Evolutionary conservation across 2,888 invertebrate species (phyloP).

Genomic region (Dioctria rufipes): DNA sequence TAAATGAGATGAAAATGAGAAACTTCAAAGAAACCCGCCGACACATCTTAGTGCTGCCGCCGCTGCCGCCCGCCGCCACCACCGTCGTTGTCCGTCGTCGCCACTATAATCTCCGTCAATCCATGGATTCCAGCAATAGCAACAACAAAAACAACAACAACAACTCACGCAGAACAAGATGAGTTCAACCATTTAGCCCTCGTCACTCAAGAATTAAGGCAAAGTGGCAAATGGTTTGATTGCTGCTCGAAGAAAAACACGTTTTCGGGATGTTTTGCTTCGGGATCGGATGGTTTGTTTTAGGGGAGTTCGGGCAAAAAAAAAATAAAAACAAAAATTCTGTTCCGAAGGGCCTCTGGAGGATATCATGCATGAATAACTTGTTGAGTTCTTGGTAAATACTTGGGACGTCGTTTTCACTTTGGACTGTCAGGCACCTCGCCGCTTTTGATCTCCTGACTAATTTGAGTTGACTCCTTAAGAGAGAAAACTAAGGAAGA

Average conservation of each 20-base stretch:
- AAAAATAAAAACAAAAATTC: constrained; percentile 4
- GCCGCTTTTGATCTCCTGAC: constrained; percentile 52
- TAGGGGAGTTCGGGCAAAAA: constrained; percentile 10
- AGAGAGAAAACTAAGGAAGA: constrained; percentile 16
- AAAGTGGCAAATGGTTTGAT: constrained; percentile 58
- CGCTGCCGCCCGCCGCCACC: constrained; percentile 29
- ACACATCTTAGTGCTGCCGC: constrained; percentile 54
- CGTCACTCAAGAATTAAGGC: constrained; percentile 55
- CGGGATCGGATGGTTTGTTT: constrained; percentile 21
- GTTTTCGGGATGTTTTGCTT: constrained; percentile 56
- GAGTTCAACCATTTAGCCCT: constrained; percentile 49
- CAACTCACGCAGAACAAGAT: constrained; percentile 21
- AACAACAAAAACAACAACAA: neutral
- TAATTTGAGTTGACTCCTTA: constrained; percentile 51
- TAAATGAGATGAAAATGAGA: constrained; percentile 58
- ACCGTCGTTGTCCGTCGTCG: constrained; percentile 28
- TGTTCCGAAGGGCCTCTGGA: constrained; percentile 30
- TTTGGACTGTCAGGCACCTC: constrained; percentile 47
- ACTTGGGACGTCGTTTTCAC: constrained; percentile 52
- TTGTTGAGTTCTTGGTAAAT: constrained; percentile 57
- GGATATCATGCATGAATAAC: constrained; percentile 54
- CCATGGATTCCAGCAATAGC: neutral
- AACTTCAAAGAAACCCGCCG: constrained; percentile 56
- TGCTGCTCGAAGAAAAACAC: constrained; percentile 53
- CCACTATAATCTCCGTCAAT: constrained; percentile 47